These are phyloP conservation scores for Sebastes kiyomatsui DNA, from an alignment of 2,797 vertebrate genomes.

Conservation along the genomic window DNA sequence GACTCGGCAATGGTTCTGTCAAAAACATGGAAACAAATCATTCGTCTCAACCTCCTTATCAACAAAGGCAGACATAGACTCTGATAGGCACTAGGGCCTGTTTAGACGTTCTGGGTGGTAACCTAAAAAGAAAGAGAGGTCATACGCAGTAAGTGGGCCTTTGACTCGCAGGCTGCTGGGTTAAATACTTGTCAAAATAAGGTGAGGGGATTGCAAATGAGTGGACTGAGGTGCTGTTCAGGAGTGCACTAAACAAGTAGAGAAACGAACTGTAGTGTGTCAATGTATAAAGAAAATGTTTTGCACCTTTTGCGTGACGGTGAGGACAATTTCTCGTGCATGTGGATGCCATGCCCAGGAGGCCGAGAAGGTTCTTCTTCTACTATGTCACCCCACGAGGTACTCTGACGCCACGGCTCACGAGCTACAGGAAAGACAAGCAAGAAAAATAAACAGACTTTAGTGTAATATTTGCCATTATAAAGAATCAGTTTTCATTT, in stretches of 20 bases:
- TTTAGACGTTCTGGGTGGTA: constrained; percentile 42
- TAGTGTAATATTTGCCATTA: not conserved
- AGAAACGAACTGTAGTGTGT: not conserved
- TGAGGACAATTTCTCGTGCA: constrained; percentile 98
- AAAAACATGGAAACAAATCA: constrained; percentile 68
- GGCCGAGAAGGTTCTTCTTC: constrained; percentile 96
- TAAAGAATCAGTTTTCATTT: not conserved
- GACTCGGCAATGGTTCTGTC: constrained; percentile 98
- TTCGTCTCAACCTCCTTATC: constrained; percentile 36
- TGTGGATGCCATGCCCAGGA: constrained; percentile 97
- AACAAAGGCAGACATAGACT: constrained; percentile 24
- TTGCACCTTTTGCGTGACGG: constrained; percentile 95
- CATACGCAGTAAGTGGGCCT: constrained; percentile 22
- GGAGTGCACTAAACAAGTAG: not conserved
- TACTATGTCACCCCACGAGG: constrained; percentile 97
- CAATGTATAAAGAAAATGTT: no score
- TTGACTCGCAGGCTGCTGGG: constrained; percentile 27
- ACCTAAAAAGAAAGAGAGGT: constrained; percentile 17
- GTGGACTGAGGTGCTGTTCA: not conserved
- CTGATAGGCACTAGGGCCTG: constrained; percentile 19
- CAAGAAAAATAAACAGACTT: not conserved
- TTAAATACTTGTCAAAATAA: constrained; percentile 44
- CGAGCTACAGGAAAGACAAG: constrained; percentile 81
- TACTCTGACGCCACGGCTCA: constrained; percentile 96
- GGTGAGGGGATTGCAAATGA: not conserved